These are phyloP conservation scores for Andrena minutula DNA, from an alignment of 2,888 invertebrate genomes.

Conservation along the genomic window DNA sequence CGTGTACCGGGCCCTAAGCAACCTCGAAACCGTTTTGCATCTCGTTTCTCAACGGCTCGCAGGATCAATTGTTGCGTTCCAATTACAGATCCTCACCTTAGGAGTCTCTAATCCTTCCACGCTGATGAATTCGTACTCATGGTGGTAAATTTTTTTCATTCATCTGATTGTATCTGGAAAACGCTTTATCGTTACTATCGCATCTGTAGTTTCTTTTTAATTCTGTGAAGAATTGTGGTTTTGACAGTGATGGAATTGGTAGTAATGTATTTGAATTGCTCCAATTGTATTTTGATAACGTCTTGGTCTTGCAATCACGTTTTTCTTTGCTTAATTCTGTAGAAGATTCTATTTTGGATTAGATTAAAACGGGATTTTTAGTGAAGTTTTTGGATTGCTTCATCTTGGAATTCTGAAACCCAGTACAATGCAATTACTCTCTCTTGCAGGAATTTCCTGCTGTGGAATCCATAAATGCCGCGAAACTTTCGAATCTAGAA, in stretches of 20 bases:
- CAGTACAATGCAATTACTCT: slow-evolving; percentile 7
- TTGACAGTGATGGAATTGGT: too few relatives aligned
- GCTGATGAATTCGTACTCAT: background rate
- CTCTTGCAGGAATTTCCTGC: slow-evolving; percentile 6
- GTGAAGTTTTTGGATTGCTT: too few relatives aligned
- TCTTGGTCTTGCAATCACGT: too few relatives aligned
- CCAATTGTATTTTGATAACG: too few relatives aligned
- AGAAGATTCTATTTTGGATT: background rate
- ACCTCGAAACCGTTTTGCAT: slow-evolving; percentile 51
- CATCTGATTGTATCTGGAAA: background rate
- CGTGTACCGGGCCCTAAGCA: slow-evolving; percentile 65
- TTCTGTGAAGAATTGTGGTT: too few relatives aligned
- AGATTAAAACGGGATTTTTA: too few relatives aligned
- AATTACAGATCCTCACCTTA: background rate
- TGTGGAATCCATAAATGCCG: slow-evolving; percentile 5
- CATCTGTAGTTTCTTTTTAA: too few relatives aligned
- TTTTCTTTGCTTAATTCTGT: background rate
- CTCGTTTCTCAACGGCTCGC: background rate
- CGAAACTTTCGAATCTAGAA: slow-evolving; percentile 6
- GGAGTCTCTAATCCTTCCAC: background rate
- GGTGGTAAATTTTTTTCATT: background rate
- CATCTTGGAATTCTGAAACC: background rate
- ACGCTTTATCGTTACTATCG: too few relatives aligned
- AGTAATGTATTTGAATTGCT: too few relatives aligned
- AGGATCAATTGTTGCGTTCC: background rate